Evolutionary conservation across 2,113 vertebrate species (phyloP).

Genomic region (Myrmophylax atrothorax): DNA sequence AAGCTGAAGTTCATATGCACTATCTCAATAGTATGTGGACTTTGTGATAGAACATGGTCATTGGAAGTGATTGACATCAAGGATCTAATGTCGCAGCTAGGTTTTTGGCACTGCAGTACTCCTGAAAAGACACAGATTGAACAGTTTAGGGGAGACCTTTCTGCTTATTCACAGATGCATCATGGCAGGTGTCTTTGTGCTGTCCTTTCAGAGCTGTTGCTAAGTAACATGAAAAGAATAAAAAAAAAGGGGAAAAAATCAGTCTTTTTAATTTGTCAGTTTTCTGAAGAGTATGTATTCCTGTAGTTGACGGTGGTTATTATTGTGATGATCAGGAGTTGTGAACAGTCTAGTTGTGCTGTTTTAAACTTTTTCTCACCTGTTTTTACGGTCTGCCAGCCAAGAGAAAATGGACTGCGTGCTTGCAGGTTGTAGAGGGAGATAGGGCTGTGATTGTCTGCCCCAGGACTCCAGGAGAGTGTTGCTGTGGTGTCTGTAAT

Average conservation of each 20-base stretch:
- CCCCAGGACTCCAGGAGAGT: constrained; percentile 91
- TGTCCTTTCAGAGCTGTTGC: constrained; percentile 41
- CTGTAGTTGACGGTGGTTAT: background rate
- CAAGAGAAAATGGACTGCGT: constrained; percentile 94
- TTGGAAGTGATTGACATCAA: background rate
- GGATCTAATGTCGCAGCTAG: background rate
- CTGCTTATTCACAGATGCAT: constrained; percentile 15
- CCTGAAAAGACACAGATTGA: constrained; percentile 17
- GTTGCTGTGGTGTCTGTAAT: constrained; percentile 92
- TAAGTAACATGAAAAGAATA: background rate
- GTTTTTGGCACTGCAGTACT: background rate
- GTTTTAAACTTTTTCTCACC: constrained; percentile 76
- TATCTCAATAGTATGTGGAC: background rate
- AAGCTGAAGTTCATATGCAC: background rate
- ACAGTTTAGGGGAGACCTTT: background rate
- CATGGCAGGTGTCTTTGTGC: background rate
- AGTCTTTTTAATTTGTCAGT: constrained; percentile 6
- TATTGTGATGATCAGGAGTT: background rate
- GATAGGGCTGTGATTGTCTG: constrained; percentile 96
- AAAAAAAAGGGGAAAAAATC: background rate
- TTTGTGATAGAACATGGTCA: background rate
- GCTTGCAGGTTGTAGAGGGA: constrained; percentile 92
- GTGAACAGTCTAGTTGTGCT: background rate
- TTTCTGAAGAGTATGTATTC: background rate
- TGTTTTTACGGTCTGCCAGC: constrained; percentile 96